Conservation (phyloP, 2,888 invertebrate genomes). For the Teleiodes luculella region DNA sequence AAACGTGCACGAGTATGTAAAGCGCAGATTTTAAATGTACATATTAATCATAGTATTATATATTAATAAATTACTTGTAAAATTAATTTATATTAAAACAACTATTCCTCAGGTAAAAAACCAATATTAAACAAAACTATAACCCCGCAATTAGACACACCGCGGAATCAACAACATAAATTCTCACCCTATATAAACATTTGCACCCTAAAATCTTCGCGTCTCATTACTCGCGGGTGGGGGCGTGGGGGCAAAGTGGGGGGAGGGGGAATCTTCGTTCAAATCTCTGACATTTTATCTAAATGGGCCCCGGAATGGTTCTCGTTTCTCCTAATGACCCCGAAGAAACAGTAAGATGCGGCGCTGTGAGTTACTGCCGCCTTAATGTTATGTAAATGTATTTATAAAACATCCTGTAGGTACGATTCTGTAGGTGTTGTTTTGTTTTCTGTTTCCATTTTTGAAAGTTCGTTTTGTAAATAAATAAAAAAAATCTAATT, state of each 20-base stretch:
- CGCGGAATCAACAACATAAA: constrained; percentile 42
- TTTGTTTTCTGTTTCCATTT: background rate
- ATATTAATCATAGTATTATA: too few relatives aligned
- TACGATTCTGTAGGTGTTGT: background rate
- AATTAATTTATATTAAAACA: too few relatives aligned
- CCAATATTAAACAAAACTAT: background rate
- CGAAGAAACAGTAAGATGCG: constrained; percentile 72
- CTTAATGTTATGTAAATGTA: constrained; percentile 30
- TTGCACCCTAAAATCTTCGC: constrained; percentile 76
- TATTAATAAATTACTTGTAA: too few relatives aligned
- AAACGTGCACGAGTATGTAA: too few relatives aligned
- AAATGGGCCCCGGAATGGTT: constrained; percentile 76
- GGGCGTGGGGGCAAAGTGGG: constrained; percentile 20
- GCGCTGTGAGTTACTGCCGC: constrained; percentile 52
- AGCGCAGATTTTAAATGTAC: too few relatives aligned
- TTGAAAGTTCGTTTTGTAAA: constrained; percentile 1
- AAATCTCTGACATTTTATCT: constrained; percentile 79
- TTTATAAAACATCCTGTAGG: background rate
- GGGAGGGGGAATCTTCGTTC: constrained; percentile 62
- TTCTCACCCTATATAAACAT: constrained; percentile 76
- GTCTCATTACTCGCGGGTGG: constrained; percentile 68
- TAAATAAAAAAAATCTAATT: too few relatives aligned
- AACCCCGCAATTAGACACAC: background rate
- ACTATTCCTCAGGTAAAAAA: background rate
- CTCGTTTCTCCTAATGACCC: constrained; percentile 74